phyloP scores from a whole-genome alignment of 2,113 vertebrate species.

The Todiramphus saurophagus region DNA sequence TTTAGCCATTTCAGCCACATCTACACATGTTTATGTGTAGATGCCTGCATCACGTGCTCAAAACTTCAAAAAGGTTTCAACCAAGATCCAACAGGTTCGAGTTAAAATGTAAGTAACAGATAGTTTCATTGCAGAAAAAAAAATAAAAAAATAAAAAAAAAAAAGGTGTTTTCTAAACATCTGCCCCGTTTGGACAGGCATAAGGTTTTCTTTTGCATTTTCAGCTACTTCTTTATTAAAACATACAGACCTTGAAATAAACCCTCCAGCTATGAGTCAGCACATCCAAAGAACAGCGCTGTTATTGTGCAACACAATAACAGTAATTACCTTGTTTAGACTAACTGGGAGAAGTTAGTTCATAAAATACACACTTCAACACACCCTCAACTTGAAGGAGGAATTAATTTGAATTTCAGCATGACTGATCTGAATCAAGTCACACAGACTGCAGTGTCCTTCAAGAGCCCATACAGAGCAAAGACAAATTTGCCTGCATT shows the following conservation, averaged over 20 bases:
- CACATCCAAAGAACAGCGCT: not conserved
- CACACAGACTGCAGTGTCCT: not conserved
- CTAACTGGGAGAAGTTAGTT: not conserved
- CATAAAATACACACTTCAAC: not conserved
- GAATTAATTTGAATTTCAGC: conserved; percentile 17
- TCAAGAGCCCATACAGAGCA: not conserved
- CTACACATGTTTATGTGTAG: not conserved
- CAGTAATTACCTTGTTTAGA: not conserved
- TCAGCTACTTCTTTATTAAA: not conserved
- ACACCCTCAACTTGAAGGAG: not conserved
- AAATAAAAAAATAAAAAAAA: not conserved
- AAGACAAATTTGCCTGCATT: not conserved
- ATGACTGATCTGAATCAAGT: not conserved
- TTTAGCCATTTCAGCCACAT: not conserved
- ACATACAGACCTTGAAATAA: not conserved
- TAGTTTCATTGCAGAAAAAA: not conserved
- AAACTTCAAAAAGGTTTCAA: not conserved
- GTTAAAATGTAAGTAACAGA: not conserved
- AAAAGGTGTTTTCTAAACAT: not conserved
- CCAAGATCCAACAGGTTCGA: not conserved
- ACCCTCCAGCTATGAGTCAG: not conserved
- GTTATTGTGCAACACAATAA: not conserved
- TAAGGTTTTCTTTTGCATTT: not conserved
- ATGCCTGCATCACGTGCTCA: not conserved
- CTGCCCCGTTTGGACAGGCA: not conserved